Percentiles rank a stretch among this genome's conserved stretches.
Conservation (phyloP, 2,113 vertebrate genomes). For the Ia io region DNA sequence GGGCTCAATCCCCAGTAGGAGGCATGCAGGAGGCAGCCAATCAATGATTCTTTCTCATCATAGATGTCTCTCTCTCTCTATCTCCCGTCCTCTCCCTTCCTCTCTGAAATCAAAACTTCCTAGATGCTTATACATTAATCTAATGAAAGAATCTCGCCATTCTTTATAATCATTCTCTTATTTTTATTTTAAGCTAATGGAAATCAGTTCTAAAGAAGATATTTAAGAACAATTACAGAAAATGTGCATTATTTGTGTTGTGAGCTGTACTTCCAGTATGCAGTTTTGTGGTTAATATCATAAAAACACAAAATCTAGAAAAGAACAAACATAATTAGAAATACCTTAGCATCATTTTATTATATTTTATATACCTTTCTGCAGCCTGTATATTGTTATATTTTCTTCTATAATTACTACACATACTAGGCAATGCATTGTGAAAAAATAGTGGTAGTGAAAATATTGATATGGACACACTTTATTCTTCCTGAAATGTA, state of each 20-base stretch:
- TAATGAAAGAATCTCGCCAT: background rate
- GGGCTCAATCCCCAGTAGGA: too few species aligned
- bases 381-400: background rate
- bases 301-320: background rate
- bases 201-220: background rate
- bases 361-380: background rate
- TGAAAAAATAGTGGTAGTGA: conserved; percentile 28
- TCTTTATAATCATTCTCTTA: background rate
- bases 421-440: background rate
- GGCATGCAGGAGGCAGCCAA: too few species aligned
- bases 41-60: too few species aligned
- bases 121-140: background rate
- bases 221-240: background rate
- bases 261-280: background rate
- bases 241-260: background rate
- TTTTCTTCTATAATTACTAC: background rate
- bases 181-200: background rate
- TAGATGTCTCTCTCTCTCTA: too few species aligned
- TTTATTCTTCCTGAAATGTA: conserved; percentile 13
- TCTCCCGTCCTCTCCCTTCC: too few species aligned
- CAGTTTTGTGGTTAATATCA: background rate
- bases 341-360: background rate
- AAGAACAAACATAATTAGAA: background rate
- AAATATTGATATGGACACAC: background rate
- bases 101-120: too few species aligned